Conservation (phyloP, 1,140 invertebrate genomes). For the Aphis craccivora region DNA sequence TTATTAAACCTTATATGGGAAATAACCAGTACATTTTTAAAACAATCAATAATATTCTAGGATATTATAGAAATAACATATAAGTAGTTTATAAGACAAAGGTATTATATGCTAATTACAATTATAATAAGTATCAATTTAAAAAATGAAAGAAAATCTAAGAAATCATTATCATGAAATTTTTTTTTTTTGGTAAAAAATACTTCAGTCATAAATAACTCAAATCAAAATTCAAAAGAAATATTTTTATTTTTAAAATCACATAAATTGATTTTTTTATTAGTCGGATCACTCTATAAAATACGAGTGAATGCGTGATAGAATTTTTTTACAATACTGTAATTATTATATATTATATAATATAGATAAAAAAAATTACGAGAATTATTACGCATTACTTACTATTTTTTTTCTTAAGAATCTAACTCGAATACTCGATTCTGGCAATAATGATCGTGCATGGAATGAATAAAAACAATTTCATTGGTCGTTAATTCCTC, state of each 20-base stretch:
- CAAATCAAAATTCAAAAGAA: background rate
- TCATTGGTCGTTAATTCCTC: background rate
- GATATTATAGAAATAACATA: no score
- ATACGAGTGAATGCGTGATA: background rate
- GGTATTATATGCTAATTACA: no score
- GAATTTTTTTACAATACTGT: background rate
- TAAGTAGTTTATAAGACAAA: no score
- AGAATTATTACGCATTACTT: background rate
- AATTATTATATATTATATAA: background rate
- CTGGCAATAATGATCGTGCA: background rate
- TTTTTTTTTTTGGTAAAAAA: no score
- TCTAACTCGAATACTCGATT: background rate
- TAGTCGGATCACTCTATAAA: background rate
- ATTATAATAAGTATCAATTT: no score
- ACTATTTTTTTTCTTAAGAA: background rate
- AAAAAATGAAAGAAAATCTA: no score
- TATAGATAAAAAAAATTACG: background rate
- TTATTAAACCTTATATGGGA: no score
- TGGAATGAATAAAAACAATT: background rate
- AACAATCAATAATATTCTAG: no score
- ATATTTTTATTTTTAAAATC: background rate
- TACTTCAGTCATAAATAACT: no score
- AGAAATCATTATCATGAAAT: no score
- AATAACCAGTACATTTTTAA: no score
- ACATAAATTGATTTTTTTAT: background rate